Base-by-base conservation (phyloP, 2,888 invertebrate genomes). In the Gasteruption jaculator region DNA sequence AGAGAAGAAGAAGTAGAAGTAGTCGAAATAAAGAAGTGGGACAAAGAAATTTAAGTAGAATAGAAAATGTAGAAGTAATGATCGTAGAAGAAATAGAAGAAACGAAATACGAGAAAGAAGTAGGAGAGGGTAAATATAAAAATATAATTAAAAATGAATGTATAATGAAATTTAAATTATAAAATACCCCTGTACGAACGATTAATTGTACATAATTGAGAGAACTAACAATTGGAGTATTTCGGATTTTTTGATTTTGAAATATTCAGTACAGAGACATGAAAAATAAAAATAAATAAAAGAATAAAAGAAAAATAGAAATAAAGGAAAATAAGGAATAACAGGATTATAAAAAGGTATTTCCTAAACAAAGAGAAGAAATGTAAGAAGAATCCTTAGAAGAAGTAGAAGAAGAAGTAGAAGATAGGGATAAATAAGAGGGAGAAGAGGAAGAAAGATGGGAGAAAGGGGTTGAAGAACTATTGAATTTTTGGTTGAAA, bases 141-240 rank as follows among this genome's bases (percentile, higher is more conserved):
- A 22, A 15, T 14, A 36, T 21, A 30, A n/a, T 16, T 19, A 14
- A 15, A n/a, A 34, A n/a, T n/a, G 49, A 56, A 57, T 60, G 58
- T 57, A 64, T 53, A 54, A 46, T 48, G 54, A 52, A 47, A 44
- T 46, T n/a, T n/a, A n/a, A n/a, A n/a, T n/a, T n/a, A n/a, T n/a
- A n/a, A n/a, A n/a, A n/a, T n/a, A n/a, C n/a, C n/a, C n/a, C n/a
- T n/a, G n/a, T n/a, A n/a, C n/a, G n/a, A n/a, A n/a, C n/a, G n/a
- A n/a, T n/a, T n/a, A n/a, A n/a, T n/a, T n/a, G n/a, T n/a, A n/a
- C n/a, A n/a, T n/a, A n/a, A n/a, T n/a, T n/a, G n/a, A n/a, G n/a
- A n/a, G n/a, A n/a, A n/a, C n/a, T n/a, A n/a, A n/a, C 45, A 11
- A 32, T 27, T 49, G 29, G 45, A 30, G n/a, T n/a, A n/a, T n/a